phyloP scores from a whole-genome alignment of 2,797 vertebrate species.

The Microctenopoma steveboyesi region DNA sequence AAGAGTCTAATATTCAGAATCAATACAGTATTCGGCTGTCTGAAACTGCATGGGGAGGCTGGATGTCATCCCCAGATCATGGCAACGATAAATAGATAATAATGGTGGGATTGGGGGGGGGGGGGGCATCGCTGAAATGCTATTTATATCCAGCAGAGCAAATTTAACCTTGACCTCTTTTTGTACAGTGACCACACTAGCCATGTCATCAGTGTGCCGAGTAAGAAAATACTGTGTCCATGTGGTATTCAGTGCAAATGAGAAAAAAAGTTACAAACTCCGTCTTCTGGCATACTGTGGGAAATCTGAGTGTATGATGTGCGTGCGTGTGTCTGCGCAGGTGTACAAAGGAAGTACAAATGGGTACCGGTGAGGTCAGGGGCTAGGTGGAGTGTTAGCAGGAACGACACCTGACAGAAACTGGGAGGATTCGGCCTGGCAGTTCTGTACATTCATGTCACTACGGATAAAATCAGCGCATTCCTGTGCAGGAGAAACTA shows the following conservation, averaged over 20 bases:
- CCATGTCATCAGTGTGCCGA: constrained; percentile 44
- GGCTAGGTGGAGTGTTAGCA: constrained; percentile 80
- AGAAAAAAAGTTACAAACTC: constrained; percentile 13
- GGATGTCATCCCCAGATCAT: constrained; percentile 69
- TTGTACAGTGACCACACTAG: constrained; percentile 48
- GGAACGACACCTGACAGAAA: constrained; percentile 81
- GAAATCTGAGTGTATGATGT: constrained; percentile 28
- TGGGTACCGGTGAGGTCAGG: constrained; percentile 78
- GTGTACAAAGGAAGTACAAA: constrained; percentile 48
- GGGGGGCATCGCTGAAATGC: constrained; percentile 48
- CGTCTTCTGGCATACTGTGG: constrained; percentile 30
- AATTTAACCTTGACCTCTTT: constrained; percentile 78
- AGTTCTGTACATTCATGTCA: constrained; percentile 83
- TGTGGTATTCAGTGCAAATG: background rate
- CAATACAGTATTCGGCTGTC: constrained; percentile 32
- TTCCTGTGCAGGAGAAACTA: constrained; percentile 65
- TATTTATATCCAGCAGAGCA: constrained; percentile 68
- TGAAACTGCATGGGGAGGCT: constrained; percentile 33
- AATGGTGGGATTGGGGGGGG: constrained; percentile 64
- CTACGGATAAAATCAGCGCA: constrained; percentile 77
- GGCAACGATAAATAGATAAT: constrained; percentile 70
- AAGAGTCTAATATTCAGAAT: constrained; percentile 23
- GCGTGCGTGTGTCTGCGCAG: constrained; percentile 46
- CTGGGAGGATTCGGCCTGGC: constrained; percentile 77
- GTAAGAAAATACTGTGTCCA: constrained; percentile 12